phyloP scores from a whole-genome alignment of 2,113 vertebrate species.

The Miniopterus natalensis region DNA sequence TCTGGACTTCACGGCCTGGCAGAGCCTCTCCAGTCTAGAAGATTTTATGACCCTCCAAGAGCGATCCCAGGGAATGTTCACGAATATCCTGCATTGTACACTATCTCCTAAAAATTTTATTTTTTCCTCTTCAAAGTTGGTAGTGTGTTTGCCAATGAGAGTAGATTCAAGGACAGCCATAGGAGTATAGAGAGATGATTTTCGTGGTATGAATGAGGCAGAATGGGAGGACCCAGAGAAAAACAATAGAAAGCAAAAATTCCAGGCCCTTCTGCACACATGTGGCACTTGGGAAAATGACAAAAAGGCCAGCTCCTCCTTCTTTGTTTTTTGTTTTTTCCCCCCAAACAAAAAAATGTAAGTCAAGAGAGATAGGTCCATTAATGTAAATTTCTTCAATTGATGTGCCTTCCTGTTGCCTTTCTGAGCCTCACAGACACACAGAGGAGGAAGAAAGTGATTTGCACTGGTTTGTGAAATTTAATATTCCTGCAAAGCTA shows the following conservation, averaged over 20 bases:
- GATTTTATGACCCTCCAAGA: background rate
- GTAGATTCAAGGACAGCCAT: background rate
- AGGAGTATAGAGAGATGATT: background rate
- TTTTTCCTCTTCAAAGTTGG: background rate
- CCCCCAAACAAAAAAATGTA: slow-evolving; percentile 58
- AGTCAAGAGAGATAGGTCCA: slow-evolving; percentile 69
- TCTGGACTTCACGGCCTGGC: background rate
- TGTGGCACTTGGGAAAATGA: background rate
- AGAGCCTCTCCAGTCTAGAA: background rate
- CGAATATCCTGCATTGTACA: background rate
- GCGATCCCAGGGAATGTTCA: background rate
- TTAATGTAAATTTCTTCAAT: slow-evolving; percentile 20
- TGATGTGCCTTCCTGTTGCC: background rate
- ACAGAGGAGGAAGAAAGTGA: slow-evolving; percentile 51
- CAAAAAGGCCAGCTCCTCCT: background rate
- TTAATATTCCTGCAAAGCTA: slow-evolving; percentile 46
- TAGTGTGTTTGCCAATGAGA: background rate
- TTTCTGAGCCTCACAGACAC: background rate
- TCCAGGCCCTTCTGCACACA: background rate
- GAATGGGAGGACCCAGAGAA: background rate
- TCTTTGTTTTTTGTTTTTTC: background rate
- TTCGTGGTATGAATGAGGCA: background rate
- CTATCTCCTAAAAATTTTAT: background rate
- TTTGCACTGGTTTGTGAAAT: slow-evolving; percentile 59
- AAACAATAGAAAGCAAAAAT: background rate